phyloP scores from a whole-genome alignment of 2,888 invertebrate genomes.

The Macrophya annulata region DNA sequence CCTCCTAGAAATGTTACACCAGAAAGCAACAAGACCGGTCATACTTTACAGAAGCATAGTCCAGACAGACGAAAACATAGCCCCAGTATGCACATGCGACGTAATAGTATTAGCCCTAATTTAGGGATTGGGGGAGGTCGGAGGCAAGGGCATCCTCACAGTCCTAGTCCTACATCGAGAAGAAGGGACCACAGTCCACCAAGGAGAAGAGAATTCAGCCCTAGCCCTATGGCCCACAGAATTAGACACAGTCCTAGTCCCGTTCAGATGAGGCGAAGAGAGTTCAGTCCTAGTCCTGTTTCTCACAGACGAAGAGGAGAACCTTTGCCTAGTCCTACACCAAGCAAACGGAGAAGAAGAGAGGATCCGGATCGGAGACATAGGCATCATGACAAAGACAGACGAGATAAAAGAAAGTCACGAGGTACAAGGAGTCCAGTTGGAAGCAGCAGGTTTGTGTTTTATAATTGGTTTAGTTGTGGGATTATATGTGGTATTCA shows the following conservation, averaged over 20 bases:
- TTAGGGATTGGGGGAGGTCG: constrained; percentile 61
- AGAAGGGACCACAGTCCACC: constrained; percentile 69
- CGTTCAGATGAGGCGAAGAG: constrained; percentile 67
- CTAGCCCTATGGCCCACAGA: constrained; percentile 66
- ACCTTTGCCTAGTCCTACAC: constrained; percentile 71
- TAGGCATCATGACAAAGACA: constrained; percentile 79
- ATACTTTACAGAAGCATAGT: constrained; percentile 64
- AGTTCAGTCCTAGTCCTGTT: constrained; percentile 73
- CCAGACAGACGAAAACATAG: constrained; percentile 68
- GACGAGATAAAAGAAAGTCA: constrained; percentile 79
- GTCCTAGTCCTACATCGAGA: constrained; percentile 74
- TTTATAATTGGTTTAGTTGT: background rate
- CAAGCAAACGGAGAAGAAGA: constrained; percentile 78
- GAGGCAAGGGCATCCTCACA: constrained; percentile 74
- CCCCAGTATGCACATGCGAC: constrained; percentile 67
- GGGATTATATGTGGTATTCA: background rate
- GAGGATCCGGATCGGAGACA: constrained; percentile 79
- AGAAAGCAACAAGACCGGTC: constrained; percentile 58
- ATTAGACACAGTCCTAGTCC: constrained; percentile 76
- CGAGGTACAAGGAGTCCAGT: constrained; percentile 76
- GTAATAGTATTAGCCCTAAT: constrained; percentile 67
- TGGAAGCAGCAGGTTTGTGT: constrained; percentile 70
- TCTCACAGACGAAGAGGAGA: constrained; percentile 71
- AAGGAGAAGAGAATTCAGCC: constrained; percentile 74
- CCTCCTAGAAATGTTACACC: constrained; percentile 80